Evolutionary conservation across 2,797 vertebrate genomes (phyloP).

Genomic region (Tokudaia tokunoshimensis): DNA sequence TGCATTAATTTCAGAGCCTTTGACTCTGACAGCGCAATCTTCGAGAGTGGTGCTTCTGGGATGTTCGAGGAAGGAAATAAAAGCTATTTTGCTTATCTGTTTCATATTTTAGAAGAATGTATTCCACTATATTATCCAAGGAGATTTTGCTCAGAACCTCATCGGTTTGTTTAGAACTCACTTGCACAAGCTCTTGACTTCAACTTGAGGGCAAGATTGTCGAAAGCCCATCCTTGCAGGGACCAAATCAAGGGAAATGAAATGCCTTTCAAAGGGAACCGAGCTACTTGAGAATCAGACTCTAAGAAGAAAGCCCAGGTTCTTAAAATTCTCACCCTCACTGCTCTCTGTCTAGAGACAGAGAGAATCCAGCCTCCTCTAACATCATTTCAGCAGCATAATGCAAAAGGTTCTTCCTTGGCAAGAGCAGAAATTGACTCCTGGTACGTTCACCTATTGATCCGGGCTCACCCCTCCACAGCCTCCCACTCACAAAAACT

Average conservation of each 20-base stretch:
- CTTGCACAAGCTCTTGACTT: conserved; percentile 71
- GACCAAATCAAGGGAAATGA: conserved; percentile 54
- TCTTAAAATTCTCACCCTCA: background rate
- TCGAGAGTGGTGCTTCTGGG: conserved; percentile 64
- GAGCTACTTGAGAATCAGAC: conserved; percentile 25
- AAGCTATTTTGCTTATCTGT: conserved; percentile 75
- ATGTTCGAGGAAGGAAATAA: conserved; percentile 76
- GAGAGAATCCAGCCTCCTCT: background rate
- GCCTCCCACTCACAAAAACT: background rate
- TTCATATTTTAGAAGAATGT: conserved; percentile 77
- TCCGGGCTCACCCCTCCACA: background rate
- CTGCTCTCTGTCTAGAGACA: background rate
- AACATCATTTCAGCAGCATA: conserved; percentile 11
- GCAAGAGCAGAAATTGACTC: background rate
- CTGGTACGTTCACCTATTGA: background rate
- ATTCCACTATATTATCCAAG: conserved; percentile 70
- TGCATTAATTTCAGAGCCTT: conserved; percentile 84
- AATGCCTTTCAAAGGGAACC: conserved; percentile 48
- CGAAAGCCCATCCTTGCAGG: background rate
- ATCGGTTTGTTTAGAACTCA: conserved; percentile 45
- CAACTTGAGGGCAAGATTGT: conserved; percentile 44
- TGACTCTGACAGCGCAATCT: conserved; percentile 79
- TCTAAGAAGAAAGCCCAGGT: background rate
- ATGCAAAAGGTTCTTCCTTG: background rate
- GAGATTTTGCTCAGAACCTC: conserved; percentile 69